A percentile compares a stretch with the other conserved stretches of the same genome.
phyloP scores from a whole-genome alignment of 1,140 invertebrate genomes.

The Samia ricini region DNA sequence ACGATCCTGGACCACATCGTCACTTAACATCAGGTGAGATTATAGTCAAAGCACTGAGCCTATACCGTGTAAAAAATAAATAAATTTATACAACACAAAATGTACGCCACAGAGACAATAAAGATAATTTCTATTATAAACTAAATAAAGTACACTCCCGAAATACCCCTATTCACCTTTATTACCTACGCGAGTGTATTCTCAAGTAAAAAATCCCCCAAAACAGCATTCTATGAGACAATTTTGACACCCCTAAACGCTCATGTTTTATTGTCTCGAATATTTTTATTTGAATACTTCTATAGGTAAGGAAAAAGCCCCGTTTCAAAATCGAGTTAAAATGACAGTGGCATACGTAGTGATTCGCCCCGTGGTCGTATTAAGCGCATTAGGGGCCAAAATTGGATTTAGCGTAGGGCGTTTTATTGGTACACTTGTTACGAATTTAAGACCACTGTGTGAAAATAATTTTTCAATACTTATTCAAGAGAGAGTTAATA shows the following conservation, averaged over 20 bases:
- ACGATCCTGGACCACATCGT: too few species aligned
- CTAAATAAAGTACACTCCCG: conserved; percentile 12
- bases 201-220: conserved; percentile 2
- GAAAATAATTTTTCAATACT: conserved; percentile 22
- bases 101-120: not conserved
- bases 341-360: conserved; percentile 73
- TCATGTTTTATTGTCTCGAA: conserved; percentile 64
- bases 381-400: conserved; percentile 68
- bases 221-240: conserved; percentile 44
- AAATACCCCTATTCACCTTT: conserved; percentile 40
- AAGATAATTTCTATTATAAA: conserved; percentile 11
- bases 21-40: too few species aligned
- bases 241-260: conserved; percentile 63
- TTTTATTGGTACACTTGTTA: conserved; percentile 74
- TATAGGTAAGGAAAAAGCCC: conserved; percentile 32
- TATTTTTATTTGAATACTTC: conserved; percentile 69
- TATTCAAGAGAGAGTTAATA: too few species aligned
- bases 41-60: too few species aligned
- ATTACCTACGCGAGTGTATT: conserved; percentile 52
- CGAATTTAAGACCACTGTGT: conserved; percentile 50
- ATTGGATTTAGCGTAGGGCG: conserved; percentile 68
- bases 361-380: conserved; percentile 70
- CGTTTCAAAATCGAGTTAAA: conserved; percentile 74
- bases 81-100: not conserved
- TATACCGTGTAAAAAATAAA: too few species aligned